Conservation (phyloP, 2,113 vertebrate genomes). For the Struthio camelus region DNA sequence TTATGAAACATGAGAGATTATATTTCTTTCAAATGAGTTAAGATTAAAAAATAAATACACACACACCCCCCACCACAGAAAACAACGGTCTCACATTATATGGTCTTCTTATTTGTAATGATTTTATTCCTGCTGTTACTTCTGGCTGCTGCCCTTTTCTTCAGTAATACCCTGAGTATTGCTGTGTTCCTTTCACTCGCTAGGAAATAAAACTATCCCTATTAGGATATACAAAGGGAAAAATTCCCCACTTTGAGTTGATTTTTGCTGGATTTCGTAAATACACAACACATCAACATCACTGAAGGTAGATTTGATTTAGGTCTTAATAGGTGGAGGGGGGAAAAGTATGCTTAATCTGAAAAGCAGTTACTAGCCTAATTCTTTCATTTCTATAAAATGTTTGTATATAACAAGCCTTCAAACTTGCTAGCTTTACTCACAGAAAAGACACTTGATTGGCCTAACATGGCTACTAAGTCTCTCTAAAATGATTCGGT, state of each 20-base stretch:
- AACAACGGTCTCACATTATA: background rate
- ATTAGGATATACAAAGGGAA: background rate
- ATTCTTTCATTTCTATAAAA: background rate
- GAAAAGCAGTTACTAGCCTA: background rate
- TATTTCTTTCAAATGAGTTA: background rate
- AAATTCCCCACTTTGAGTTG: background rate
- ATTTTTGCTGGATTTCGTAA: background rate
- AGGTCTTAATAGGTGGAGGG: background rate
- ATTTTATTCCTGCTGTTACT: background rate
- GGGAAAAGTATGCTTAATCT: background rate
- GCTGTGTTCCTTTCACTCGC: background rate
- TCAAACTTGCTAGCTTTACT: background rate
- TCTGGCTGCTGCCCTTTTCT: background rate
- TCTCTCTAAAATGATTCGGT: background rate
- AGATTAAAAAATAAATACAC: background rate
- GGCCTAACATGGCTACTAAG: background rate
- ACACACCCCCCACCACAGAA: background rate
- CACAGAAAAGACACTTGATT: background rate
- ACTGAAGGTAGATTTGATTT: background rate
- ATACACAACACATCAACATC: background rate
- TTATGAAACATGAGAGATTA: slow-evolving; percentile 16
- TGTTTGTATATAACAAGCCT: background rate
- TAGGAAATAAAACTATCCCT: background rate
- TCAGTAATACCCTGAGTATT: background rate
- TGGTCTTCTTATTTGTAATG: background rate